Evolutionary conservation across 2,888 invertebrate species (phyloP).

Genomic region (Pinctada fucata): DNA sequence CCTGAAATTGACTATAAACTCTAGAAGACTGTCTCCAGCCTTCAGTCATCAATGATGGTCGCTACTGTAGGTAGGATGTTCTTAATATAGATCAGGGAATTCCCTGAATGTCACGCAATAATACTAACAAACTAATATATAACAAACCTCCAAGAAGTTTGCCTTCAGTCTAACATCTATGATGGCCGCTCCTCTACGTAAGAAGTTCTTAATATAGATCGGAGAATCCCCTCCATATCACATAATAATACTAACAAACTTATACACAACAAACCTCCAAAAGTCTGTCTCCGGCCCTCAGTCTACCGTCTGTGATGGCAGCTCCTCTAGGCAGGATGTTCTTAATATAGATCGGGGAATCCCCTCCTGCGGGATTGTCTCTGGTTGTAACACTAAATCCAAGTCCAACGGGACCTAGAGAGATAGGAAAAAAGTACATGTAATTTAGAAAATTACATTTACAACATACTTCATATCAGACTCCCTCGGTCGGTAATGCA

Average conservation of each 20-base stretch:
- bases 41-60: constrained; percentile 89
- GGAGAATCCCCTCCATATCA: constrained; percentile 90
- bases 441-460: too few species aligned
- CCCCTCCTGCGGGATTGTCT: constrained; percentile 96
- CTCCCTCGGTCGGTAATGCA: too few species aligned
- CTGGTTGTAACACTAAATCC: constrained; percentile 98
- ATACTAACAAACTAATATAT: too few species aligned
- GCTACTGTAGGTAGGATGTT: constrained; percentile 94
- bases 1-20: too few species aligned
- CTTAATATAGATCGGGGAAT: constrained; percentile 98
- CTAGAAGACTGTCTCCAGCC: not conserved
- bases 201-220: constrained; percentile 98
- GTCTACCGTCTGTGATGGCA: constrained; percentile 93
- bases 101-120: constrained; percentile 82
- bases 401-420: constrained; percentile 88
- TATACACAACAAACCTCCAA: constrained; percentile 81
- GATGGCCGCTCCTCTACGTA: constrained; percentile 93
- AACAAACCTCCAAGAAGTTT: constrained; percentile 85
- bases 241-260: too few species aligned
- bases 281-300: constrained; percentile 94
- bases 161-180: constrained; percentile 94
- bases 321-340: constrained; percentile 94
- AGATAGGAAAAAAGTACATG: too few species aligned
- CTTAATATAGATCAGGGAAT: constrained; percentile 98
- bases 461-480: too few species aligned